phyloP scores from a whole-genome alignment of 23 tunicate species.

The Trididemnum clinides region DNA sequence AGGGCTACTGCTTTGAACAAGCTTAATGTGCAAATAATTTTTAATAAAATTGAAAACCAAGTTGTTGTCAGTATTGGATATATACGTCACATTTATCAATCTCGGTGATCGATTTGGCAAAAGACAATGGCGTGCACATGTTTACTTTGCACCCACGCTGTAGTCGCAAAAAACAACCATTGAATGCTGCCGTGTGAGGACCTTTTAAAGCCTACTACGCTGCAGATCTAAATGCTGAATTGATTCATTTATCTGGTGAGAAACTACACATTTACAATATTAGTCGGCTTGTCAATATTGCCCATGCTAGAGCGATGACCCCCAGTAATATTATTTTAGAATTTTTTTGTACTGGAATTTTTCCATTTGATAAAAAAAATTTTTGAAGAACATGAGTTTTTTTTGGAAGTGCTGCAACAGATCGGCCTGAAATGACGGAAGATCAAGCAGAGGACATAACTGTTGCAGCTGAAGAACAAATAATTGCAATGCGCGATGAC shows the following conservation, averaged over 20 bases:
- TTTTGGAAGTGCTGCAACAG: no score
- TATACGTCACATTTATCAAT: constrained; percentile 20
- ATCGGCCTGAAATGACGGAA: background rate
- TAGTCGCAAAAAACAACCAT: constrained; percentile 30
- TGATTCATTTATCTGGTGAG: background rate
- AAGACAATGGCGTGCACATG: constrained; percentile 9
- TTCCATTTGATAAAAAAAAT: background rate
- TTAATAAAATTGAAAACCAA: background rate
- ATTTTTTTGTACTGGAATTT: background rate
- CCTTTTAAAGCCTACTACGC: constrained; percentile 27
- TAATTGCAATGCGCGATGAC: background rate
- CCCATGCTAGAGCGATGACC: constrained; percentile 7
- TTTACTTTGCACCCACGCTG: constrained; percentile 35
- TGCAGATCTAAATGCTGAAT: background rate
- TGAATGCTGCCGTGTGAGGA: constrained; percentile 30
- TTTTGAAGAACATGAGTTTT: background rate
- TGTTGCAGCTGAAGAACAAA: background rate
- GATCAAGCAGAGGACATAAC: no score
- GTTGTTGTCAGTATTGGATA: background rate
- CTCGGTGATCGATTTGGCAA: constrained; percentile 12
- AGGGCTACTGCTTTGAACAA: constrained; percentile 32
- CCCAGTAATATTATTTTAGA: constrained; percentile 10
- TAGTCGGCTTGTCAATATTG: background rate
- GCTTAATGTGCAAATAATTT: constrained; percentile 4
- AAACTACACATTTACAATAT: constrained; percentile 13